Percentiles rank a stretch among this genome's conserved stretches.
Conservation (phyloP, 2,888 invertebrate genomes). For the Buathra laborator region DNA sequence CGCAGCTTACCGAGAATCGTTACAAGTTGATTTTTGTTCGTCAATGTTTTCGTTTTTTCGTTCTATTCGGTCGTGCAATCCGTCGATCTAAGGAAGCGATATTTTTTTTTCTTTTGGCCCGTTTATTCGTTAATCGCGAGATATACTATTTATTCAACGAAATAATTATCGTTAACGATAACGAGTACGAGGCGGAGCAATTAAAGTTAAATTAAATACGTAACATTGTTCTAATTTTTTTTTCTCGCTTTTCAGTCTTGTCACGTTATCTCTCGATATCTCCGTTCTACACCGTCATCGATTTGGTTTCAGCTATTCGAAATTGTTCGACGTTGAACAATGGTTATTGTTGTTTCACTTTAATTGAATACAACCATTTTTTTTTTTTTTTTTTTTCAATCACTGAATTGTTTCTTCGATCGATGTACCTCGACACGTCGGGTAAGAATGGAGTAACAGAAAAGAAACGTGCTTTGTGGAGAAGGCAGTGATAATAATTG, state of each 20-base stretch:
- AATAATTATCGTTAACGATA: constrained; percentile 48
- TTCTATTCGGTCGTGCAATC: neutral
- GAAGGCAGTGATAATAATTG: constrained; percentile 64
- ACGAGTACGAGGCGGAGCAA: constrained; percentile 44
- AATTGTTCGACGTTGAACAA: constrained; percentile 32
- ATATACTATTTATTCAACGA: constrained; percentile 24
- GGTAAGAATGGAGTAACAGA: constrained; percentile 36
- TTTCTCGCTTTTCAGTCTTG: constrained; percentile 73
- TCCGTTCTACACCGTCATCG: constrained; percentile 57
- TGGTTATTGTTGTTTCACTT: neutral
- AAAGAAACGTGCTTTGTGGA: constrained; percentile 63
- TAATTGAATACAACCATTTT: neutral
- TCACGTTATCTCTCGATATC: constrained; percentile 69
- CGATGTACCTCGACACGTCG: constrained; percentile 11
- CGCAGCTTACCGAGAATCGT: constrained; percentile 19
- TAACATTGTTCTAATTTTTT: constrained; percentile 37
- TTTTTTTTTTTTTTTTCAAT: constrained; percentile 15
- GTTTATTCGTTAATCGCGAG: constrained; percentile 35
- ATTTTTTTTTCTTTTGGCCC: constrained; percentile 17
- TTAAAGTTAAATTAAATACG: constrained; percentile 34
- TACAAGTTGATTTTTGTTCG: constrained; percentile 1
- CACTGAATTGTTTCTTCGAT: constrained; percentile 15
- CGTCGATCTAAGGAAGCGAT: constrained; percentile 8
- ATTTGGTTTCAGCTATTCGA: constrained; percentile 58
- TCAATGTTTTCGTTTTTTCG: constrained; percentile 22